A percentile compares a stretch with the other conserved stretches of the same genome.
Evolutionary conservation across 2,888 invertebrate species (phyloP).

Genomic region (Catocala nupta): DNA sequence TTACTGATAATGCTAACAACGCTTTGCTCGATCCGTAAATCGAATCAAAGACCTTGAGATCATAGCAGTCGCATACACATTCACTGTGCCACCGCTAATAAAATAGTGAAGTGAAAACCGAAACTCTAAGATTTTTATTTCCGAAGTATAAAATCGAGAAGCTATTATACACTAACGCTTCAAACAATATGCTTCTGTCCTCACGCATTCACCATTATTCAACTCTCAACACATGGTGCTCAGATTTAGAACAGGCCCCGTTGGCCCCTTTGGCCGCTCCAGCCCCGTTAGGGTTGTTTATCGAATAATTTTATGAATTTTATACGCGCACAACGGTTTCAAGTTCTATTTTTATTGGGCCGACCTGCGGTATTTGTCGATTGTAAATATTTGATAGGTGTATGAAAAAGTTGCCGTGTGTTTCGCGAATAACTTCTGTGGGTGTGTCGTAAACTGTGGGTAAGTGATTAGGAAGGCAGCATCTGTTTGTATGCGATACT

Average conservation of each 20-base stretch:
- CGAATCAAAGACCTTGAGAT: no score
- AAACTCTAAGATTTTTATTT: not conserved
- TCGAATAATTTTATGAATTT: conserved; percentile 53
- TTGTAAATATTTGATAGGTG: conserved; percentile 36
- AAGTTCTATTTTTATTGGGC: conserved; percentile 44
- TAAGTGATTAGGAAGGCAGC: conserved; percentile 9
- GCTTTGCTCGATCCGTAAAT: no score
- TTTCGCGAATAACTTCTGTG: conserved; percentile 2
- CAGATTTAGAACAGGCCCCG: conserved; percentile 39
- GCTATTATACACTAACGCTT: conserved; percentile 11
- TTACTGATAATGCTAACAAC: no score
- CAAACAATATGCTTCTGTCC: conserved; percentile 18
- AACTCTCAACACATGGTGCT: conserved; percentile 40
- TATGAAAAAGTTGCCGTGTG: conserved; percentile 12
- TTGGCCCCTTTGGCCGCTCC: not conserved
- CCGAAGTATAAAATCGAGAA: conserved; percentile 20
- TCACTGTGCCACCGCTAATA: not conserved
- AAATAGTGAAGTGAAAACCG: not conserved
- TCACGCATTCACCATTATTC: conserved; percentile 44
- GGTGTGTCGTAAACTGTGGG: conserved; percentile 2
- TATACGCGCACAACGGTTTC: conserved; percentile 45
- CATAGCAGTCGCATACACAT: no score
- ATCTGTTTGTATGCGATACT: not conserved
- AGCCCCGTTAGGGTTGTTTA: conserved; percentile 38
- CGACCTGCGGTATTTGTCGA: conserved; percentile 26